A percentile compares a stretch with the other conserved stretches of the same genome.
Conservation (phyloP, 2,797 vertebrate species). For the Clamator glandarius region DNA sequence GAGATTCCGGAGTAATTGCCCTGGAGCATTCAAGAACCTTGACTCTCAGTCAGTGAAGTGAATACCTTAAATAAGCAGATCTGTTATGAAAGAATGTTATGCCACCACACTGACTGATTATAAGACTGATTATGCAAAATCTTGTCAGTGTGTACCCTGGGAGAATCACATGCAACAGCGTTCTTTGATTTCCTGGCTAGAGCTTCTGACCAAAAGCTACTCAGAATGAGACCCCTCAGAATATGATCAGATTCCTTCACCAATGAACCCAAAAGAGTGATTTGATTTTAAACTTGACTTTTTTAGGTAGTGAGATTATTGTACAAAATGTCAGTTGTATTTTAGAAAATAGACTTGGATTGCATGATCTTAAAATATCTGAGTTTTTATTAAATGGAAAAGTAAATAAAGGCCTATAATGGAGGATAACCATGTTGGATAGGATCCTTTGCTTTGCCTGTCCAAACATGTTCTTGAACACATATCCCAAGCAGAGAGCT, state of each 20-base stretch:
- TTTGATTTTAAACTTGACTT: background rate
- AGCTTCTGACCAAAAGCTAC: background rate
- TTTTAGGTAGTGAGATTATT: background rate
- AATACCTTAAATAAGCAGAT: background rate
- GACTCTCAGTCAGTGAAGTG: background rate
- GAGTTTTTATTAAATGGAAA: background rate
- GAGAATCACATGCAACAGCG: background rate
- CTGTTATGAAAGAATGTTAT: background rate
- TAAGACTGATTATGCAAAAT: background rate
- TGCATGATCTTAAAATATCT: background rate
- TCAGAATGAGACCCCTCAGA: background rate
- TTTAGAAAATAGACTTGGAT: background rate
- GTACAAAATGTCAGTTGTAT: background rate
- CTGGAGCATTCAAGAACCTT: background rate
- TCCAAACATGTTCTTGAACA: background rate
- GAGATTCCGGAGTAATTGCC: background rate
- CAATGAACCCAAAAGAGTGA: background rate
- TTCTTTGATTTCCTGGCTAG: background rate
- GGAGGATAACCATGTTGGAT: background rate
- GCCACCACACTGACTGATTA: background rate
- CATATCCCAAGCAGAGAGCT: background rate
- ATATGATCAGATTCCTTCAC: background rate
- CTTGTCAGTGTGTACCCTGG: background rate
- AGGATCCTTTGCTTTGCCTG: background rate
- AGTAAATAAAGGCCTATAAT: background rate